Evolutionary conservation across 1,140 invertebrate genomes (phyloP), one percentile per base, ranked within the genome.

Genomic region (Cylas formicarius): DNA sequence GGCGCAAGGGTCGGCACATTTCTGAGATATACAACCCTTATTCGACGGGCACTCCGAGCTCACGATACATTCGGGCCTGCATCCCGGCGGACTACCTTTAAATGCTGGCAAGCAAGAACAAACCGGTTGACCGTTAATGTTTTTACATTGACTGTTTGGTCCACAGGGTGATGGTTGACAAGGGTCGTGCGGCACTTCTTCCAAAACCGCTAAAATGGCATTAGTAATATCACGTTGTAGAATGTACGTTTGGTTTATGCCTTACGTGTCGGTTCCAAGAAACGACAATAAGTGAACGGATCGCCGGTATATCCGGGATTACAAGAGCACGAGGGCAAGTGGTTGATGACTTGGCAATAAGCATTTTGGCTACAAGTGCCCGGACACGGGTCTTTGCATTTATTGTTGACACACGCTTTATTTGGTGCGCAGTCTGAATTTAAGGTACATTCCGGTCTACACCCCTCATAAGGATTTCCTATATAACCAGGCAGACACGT

Each of bases 91-190:
- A 53, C 74, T 79, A 28, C 86, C 86, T 41, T 85, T 72, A 62
- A 85, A 88, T 48, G 84, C 75, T 41, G 81, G 77, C 53, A 84
- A 74, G 61, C 88, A 91, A 20, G 81, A 79, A 57, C 87, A 92
- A 28, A 85, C 79, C 9, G 84, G 81, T 52, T 81, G 80, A 40
- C 76, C 74, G 34, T 83, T 80, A 41, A 78, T 70, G 34, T 78
- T 74, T 26, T 78, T 75, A 62, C 86, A 90, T 57, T 79, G 77
- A 61, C 84, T 86, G 65, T 86, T 86, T 6, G 83, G 74, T 41
- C 85, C 86, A 66, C 86, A 89, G 27, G 86, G 85, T 21, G 84
- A 83, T 48, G 84, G 84, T 63, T 77, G 68, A 61, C 85, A 88
- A 3, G 84, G 84, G 66, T 21, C 69, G 68, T 68, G 67, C 37